A percentile compares a stretch with the other conserved stretches of the same genome.
These are phyloP conservation scores for Cherax quadricarinatus DNA, from an alignment of 1,140 invertebrate species.

Conservation along the genomic window DNA sequence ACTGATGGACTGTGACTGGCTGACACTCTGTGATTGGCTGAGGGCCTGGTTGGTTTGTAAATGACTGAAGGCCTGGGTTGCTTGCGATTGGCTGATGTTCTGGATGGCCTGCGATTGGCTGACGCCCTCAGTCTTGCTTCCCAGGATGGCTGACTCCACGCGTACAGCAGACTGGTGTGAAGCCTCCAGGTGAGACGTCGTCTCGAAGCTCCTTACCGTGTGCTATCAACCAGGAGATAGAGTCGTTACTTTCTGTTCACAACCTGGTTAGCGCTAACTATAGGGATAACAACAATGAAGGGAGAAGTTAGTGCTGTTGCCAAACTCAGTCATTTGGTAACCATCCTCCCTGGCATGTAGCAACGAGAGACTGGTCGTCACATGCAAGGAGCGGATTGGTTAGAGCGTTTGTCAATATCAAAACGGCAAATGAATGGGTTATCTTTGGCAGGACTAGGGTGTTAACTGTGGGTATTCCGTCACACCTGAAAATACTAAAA, in stretches of 20 bases:
- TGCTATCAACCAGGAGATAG: constrained; percentile 52
- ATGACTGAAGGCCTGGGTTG: constrained; percentile 11
- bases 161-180: constrained; percentile 46
- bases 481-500: too few species aligned
- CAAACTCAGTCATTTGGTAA: neutral
- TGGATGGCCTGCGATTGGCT: constrained; percentile 24
- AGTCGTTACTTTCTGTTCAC: neutral
- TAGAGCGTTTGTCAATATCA: too few species aligned
- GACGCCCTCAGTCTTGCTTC: neutral
- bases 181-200: constrained; percentile 28
- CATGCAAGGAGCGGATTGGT: too few species aligned
- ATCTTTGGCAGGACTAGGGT: too few species aligned
- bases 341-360: neutral
- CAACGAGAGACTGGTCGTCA: too few species aligned
- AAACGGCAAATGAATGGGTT: too few species aligned
- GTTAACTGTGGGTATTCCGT: too few species aligned
- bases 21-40: constrained; percentile 27
- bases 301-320: neutral
- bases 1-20: constrained; percentile 21
- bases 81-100: constrained; percentile 27
- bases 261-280: neutral
- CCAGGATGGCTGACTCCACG: constrained; percentile 16
- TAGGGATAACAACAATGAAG: neutral
- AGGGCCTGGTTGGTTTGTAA: constrained; percentile 25
- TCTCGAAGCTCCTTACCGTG: constrained; percentile 48